phyloP scores from a whole-genome alignment of 2,797 vertebrate species.

The Rhinatrema bivittatum region DNA sequence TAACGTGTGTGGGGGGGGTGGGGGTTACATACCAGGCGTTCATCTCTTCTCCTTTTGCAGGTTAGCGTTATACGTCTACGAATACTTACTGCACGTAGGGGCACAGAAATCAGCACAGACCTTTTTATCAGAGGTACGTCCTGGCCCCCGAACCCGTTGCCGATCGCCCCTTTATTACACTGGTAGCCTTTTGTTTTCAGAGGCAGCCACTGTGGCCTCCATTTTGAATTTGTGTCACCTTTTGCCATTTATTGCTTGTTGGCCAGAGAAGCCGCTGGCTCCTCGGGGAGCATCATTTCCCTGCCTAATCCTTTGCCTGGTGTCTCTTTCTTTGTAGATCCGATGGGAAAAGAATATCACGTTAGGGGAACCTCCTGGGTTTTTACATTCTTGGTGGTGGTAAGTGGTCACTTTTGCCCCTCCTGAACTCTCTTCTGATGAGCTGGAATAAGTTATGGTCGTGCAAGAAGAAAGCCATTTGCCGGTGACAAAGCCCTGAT shows the following conservation, averaged over 20 bases:
- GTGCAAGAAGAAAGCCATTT: no score
- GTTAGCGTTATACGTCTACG: slow-evolving; percentile 93
- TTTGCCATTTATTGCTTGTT: slow-evolving; percentile 54
- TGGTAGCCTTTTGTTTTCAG: slow-evolving; percentile 54
- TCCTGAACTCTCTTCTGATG: no score
- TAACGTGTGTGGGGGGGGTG: no score
- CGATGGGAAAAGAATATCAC: slow-evolving; percentile 99
- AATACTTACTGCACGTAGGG: slow-evolving; percentile 95
- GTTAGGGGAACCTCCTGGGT: slow-evolving; percentile 90
- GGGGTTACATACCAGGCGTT: no score
- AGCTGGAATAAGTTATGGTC: no score
- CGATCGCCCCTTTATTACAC: slow-evolving; percentile 11
- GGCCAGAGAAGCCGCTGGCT: slow-evolving; percentile 30
- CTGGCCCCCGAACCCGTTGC: slow-evolving; percentile 31
- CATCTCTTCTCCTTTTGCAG: slow-evolving; percentile 37
- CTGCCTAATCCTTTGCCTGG: not conserved
- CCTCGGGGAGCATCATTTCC: not conserved
- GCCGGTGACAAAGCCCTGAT: no score
- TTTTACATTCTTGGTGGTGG: slow-evolving; percentile 98
- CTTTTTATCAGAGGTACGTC: slow-evolving; percentile 91
- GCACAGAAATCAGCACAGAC: slow-evolving; percentile 98
- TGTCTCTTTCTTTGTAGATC: slow-evolving; percentile 60
- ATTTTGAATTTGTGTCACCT: slow-evolving; percentile 64
- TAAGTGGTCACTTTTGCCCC: no score
- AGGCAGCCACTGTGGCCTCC: slow-evolving; percentile 48